Evolutionary conservation across 2,797 vertebrate species (phyloP).

Genomic region (Lophius americanus): DNA sequence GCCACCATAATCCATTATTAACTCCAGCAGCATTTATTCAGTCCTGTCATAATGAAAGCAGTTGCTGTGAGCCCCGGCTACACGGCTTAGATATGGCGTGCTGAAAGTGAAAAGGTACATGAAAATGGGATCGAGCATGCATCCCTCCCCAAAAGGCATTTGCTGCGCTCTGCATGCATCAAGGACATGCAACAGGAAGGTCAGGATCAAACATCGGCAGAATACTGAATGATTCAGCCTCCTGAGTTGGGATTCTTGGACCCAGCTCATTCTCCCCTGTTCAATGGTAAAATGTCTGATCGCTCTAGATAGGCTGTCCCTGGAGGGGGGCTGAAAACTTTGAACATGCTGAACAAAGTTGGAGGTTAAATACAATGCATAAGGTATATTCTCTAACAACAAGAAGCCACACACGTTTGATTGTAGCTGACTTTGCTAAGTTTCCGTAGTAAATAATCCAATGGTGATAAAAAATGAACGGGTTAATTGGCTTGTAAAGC

Average conservation of each 20-base stretch:
- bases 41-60: conserved; percentile 77
- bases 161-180: conserved; percentile 75
- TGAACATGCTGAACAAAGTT: conserved; percentile 26
- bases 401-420: no score
- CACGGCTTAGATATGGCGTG: conserved; percentile 60
- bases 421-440: no score
- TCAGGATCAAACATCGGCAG: conserved; percentile 75
- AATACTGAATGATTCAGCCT: conserved; percentile 74
- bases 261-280: conserved; percentile 46
- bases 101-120: conserved; percentile 73
- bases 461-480: no score
- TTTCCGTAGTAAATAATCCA: no score
- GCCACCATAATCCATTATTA: conserved; percentile 71
- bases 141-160: conserved; percentile 74
- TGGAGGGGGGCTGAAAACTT: conserved; percentile 33
- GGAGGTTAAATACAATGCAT: conserved; percentile 2
- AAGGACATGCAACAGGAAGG: conserved; percentile 82
- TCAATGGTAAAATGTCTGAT: conserved; percentile 56
- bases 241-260: conserved; percentile 61
- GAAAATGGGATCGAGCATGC: conserved; percentile 77
- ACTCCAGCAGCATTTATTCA: conserved; percentile 71
- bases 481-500: no score
- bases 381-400: not conserved
- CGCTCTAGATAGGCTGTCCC: conserved; percentile 40
- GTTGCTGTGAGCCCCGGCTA: conserved; percentile 65